Percentiles rank a stretch among this genome's conserved stretches.
Evolutionary conservation across 2,113 vertebrate species (phyloP).

Genomic region (Corvus moneduloides): DNA sequence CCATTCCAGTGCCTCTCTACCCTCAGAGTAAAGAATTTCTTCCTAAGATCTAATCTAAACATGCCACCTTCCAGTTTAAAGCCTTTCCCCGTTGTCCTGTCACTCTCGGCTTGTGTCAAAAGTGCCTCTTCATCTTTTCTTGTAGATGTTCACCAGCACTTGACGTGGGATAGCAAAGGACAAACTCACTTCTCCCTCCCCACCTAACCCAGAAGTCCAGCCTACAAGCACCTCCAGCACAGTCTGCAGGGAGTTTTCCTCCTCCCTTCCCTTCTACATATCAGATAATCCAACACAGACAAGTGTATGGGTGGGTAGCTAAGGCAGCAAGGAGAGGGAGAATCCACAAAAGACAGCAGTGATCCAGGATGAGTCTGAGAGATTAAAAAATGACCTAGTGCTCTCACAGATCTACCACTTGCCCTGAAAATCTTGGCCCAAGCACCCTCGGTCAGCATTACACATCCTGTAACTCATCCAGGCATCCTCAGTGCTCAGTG

Average conservation of each 20-base stretch:
- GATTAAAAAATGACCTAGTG: neutral
- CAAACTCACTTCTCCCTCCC: neutral
- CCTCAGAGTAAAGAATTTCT: neutral
- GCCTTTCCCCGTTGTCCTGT: neutral
- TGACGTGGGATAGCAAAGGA: neutral
- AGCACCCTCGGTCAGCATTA: neutral
- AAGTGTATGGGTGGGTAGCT: neutral
- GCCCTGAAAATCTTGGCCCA: neutral
- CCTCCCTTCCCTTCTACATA: neutral
- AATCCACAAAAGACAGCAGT: neutral
- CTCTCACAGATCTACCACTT: neutral
- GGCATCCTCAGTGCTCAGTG: neutral
- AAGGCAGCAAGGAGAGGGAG: neutral
- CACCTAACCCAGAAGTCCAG: neutral
- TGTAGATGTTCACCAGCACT: neutral
- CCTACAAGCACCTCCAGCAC: neutral
- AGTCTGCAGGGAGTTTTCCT: neutral
- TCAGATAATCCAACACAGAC: neutral
- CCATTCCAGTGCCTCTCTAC: neutral
- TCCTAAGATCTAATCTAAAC: neutral
- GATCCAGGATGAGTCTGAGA: neutral
- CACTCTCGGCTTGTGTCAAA: neutral
- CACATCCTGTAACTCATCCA: neutral
- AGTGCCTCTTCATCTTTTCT: neutral
- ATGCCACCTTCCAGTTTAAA: neutral